Conservation (phyloP, 2,888 invertebrate species). For the Himalopsyche kuldschensis region DNA sequence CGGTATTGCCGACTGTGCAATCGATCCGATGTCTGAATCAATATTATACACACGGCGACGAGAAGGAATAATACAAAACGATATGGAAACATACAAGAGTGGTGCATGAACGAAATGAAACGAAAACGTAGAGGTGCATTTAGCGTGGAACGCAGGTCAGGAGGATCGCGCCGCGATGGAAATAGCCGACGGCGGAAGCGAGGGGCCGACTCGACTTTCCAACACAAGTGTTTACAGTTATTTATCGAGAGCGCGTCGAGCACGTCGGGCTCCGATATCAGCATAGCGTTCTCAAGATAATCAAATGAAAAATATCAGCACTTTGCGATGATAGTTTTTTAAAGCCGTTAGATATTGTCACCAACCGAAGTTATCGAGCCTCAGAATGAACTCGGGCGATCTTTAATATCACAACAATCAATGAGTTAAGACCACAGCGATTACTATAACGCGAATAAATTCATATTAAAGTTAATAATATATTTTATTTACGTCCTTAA, state of each 20-base stretch:
- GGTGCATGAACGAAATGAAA: neutral
- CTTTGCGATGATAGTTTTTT: neutral
- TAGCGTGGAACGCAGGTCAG: neutral
- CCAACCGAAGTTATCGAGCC: too few species aligned
- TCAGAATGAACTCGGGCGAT: too few species aligned
- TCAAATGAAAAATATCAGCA: neutral
- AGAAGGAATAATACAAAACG: neutral
- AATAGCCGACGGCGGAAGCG: neutral
- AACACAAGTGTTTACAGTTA: neutral
- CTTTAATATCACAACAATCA: too few species aligned
- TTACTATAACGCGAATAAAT: too few species aligned
- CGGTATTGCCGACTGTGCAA: too few species aligned
- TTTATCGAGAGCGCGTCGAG: neutral
- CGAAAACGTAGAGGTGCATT: neutral
- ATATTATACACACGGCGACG: neutral
- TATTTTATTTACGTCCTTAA: too few species aligned
- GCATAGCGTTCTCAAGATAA: neutral
- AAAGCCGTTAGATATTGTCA: too few species aligned
- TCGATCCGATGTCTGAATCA: neutral
- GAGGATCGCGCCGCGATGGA: neutral
- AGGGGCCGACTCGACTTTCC: constrained; percentile 2
- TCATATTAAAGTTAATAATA: too few species aligned
- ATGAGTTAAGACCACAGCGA: too few species aligned
- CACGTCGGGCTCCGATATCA: neutral
- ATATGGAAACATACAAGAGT: too few species aligned